A percentile compares a stretch with the other conserved stretches of the same genome.
phyloP scores from a whole-genome alignment of 1,140 invertebrate genomes.

The Scaptomyza pallida region DNA sequence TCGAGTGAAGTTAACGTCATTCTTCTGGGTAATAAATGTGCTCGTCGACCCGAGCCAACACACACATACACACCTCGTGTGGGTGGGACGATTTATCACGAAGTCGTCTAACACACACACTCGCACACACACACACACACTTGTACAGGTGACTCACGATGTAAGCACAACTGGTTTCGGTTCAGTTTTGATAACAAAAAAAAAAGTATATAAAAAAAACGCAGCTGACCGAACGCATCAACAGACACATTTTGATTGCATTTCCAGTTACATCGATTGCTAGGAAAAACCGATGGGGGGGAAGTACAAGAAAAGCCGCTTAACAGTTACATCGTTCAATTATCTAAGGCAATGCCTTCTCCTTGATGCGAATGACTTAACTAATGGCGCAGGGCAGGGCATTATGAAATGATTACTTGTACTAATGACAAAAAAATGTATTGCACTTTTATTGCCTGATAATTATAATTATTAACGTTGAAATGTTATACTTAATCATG shows the following conservation, averaged over 20 bases:
- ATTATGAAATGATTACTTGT: neutral
- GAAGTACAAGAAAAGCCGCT: too few species aligned
- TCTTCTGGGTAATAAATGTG: slow-evolving; percentile 19
- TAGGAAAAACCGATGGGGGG: neutral
- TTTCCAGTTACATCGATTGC: slow-evolving; percentile 4
- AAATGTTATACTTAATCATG: neutral
- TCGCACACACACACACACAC: slow-evolving; percentile 19
- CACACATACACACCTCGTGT: slow-evolving; percentile 20
- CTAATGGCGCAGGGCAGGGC: neutral
- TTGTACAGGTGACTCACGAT: slow-evolving; percentile 1
- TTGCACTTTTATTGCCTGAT: too few species aligned
- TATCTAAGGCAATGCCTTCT: neutral
- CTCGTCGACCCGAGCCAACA: slow-evolving; percentile 20
- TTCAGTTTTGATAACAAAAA: slow-evolving; percentile 27
- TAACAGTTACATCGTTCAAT: neutral
- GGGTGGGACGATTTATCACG: slow-evolving; percentile 35
- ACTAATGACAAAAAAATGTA: neutral
- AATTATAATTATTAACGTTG: neutral
- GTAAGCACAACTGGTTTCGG: slow-evolving; percentile 34
- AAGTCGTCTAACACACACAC: slow-evolving; percentile 13
- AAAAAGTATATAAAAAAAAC: slow-evolving; percentile 31
- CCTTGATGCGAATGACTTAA: neutral
- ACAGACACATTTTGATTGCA: slow-evolving; percentile 4
- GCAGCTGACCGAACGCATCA: slow-evolving; percentile 25
- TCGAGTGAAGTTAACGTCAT: slow-evolving; percentile 39